Base-by-base conservation (phyloP, 2,888 invertebrate genomes). In the Thera obeliscata region DNA sequence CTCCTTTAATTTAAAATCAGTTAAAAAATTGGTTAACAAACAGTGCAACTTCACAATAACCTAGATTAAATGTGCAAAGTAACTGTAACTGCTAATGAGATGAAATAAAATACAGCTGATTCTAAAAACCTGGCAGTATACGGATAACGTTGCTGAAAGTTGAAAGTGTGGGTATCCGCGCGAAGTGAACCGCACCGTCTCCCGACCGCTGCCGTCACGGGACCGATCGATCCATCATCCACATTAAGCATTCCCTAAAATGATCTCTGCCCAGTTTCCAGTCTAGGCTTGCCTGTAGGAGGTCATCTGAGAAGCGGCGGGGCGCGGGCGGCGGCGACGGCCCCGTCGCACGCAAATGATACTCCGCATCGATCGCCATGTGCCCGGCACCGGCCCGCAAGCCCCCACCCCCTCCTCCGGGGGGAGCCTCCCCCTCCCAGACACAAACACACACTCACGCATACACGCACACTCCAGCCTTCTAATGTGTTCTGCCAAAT, bases 401-500 rank as follows among this genome's bases (percentile, higher is more conserved):
- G 82, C 76, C 79, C 78, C 74, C 70, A 74, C 70, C 69, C 76
- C 71, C 69, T 72, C 60, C 57, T 66, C 3, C 8, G 57, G 48
- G 9, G 49, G n/a, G 8, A 9, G 41, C 64, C 72, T 71, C 77
- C 77, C 81, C 41, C 57, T 73, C 78, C 81, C 84, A 84, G 84
- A 83, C 85, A 83, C 81, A 81, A 83, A 84, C 84, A 83, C 82
- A 84, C 84, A 82, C 82, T 78, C 82, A 85, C 87, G 83, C 73
- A 81, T 85, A 84, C 88, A 85, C 88, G 82, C 87, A 84, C 85
- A 81, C 86, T 80, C 80, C 75, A 79, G 79, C 74, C 80, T 81
- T 87, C 88, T 89, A 89, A 89, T 88, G 90, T 90, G 90, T 89
- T 85, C 87, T 88, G 89, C 88, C 91, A 91, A 92, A 92, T 92